Evolutionary conservation across 1,140 invertebrate species (phyloP).

Genomic region (Colletes gigas): DNA sequence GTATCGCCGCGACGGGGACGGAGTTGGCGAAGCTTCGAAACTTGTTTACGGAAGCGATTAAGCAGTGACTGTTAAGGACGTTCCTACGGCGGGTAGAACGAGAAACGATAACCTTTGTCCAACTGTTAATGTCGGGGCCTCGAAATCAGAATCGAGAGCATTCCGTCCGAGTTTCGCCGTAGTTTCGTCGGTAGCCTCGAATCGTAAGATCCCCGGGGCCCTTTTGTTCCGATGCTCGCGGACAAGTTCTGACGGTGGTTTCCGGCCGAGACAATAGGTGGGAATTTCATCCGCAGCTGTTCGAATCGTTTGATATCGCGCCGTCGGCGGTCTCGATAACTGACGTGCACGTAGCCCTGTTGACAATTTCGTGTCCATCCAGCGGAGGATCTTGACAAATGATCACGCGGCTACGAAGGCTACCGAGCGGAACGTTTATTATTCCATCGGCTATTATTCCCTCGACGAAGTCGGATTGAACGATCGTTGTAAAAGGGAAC

Average conservation of each 20-base stretch:
- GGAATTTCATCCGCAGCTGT: background rate
- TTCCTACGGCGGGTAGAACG: background rate
- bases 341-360: background rate
- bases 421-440: background rate
- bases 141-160: background rate
- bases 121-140: background rate
- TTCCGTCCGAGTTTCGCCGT: background rate
- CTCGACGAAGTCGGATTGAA: background rate
- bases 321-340: background rate
- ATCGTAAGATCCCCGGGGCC: background rate
- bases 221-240: background rate
- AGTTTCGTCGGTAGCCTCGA: background rate
- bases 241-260: background rate
- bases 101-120: background rate
- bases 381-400: too few species aligned
- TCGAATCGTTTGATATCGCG: background rate
- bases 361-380: too few species aligned
- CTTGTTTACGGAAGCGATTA: constrained; percentile 26
- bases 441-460: background rate
- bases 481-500: background rate
- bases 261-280: background rate
- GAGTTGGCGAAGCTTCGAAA: constrained; percentile 6
- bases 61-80: background rate
- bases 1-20: background rate
- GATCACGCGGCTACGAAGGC: background rate